Evolutionary conservation across 2,888 invertebrate genomes (phyloP), one percentile per base, ranked within the genome.

Genomic region (Nomada fabriciana): DNA sequence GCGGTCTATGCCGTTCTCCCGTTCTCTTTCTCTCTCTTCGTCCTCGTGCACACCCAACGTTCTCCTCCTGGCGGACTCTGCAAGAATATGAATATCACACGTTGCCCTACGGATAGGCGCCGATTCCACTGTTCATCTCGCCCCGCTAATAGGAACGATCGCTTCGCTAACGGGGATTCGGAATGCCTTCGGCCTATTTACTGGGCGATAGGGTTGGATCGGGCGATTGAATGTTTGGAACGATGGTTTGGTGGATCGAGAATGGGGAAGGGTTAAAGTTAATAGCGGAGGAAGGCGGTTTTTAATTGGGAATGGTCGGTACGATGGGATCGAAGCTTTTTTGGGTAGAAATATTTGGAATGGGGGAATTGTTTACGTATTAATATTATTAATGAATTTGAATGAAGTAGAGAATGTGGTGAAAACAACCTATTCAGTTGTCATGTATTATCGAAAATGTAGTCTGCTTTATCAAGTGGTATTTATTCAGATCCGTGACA

Each of bases 31-130:
- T 72, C 80, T 72, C 76, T 69, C 76, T 74, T 85, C 80, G 65
- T 81, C 74, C 83, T 81, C 65, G 60, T 79, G 76, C 76, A 77
- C 70, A 71, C 82, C 84, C 84, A 59, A 81, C 86, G 87, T 86
- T 88, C 90, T 83, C 87, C 90, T 84, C 81, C 76, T 89, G 88
- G 90, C 88, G 88, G 79, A 86, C 86, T 87, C 86, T 91, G 92
- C 91, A 90, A 90, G 93, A 93, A 93, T 93, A 93, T 93, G 92
- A 93, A 93, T 93, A 92, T 91, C 91, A 91, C 89, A 90, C 88
- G 85, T 87, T 88, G 83, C 84, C 76, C 78, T 65, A 36, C 81
- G 84, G 84, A 86, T 72, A 82, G 70, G 75, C 42, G 68, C 42
- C 61, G 70, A 60, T 79, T 75, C 52, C 63, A 29, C 65, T 70